phyloP scores from a whole-genome alignment of 2,113 vertebrate genomes.

The Donacobius atricapilla region DNA sequence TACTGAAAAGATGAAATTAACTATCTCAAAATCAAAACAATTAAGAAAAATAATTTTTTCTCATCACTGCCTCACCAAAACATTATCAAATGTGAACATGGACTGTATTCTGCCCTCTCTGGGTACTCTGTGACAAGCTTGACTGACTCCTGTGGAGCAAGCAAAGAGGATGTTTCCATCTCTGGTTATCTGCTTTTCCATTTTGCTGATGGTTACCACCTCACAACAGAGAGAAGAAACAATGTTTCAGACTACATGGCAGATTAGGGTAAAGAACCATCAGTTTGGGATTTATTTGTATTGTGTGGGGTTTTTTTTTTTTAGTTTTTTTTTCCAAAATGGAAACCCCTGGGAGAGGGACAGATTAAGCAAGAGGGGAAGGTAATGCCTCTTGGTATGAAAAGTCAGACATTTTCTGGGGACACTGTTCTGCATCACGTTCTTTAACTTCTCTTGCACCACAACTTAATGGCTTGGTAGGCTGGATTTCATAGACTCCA shows the following conservation, averaged over 20 bases:
- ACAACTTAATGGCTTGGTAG: background rate
- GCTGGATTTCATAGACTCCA: background rate
- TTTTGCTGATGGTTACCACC: background rate
- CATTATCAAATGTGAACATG: background rate
- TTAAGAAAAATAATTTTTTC: background rate
- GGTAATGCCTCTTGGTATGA: background rate
- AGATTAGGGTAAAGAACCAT: background rate
- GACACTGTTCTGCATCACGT: background rate
- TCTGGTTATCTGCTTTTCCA: background rate
- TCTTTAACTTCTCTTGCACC: background rate
- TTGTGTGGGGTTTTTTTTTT: background rate
- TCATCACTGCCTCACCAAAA: background rate
- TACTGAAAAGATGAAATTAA: background rate
- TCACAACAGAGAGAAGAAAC: background rate
- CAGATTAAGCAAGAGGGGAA: background rate
- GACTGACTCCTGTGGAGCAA: background rate
- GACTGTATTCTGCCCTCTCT: background rate
- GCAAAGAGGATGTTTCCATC: background rate
- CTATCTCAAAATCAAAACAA: background rate
- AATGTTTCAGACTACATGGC: background rate
- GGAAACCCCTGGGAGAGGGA: background rate
- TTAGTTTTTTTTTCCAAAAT: background rate
- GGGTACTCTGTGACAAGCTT: background rate
- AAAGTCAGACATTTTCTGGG: background rate
- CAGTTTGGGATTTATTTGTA: background rate